These are phyloP conservation scores for Trochalopteron elliotii DNA, from an alignment of 2,113 vertebrate genomes.

Conservation along the genomic window DNA sequence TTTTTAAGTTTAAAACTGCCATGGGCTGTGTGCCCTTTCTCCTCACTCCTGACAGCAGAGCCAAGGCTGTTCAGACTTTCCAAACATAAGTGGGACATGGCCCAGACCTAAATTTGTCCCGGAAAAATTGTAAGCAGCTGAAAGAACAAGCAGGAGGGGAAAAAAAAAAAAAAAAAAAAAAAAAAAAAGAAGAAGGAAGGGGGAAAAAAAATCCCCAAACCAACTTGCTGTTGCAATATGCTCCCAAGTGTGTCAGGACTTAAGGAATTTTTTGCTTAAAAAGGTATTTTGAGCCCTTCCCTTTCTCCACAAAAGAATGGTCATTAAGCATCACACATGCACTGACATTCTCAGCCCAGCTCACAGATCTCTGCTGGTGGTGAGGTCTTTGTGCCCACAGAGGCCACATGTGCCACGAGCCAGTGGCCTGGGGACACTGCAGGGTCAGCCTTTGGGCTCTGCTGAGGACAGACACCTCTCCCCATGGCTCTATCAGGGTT, in stretches of 20 bases:
- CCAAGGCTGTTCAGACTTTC: slow-evolving; percentile 45
- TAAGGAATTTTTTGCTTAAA: fast-evolving
- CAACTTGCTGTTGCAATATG: background rate
- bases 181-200: background rate
- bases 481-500: fast-evolving
- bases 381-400: fast-evolving
- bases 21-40: background rate
- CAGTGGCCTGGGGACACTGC: background rate
- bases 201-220: background rate
- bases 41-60: fast-evolving
- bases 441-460: fast-evolving
- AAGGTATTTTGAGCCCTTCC: fast-evolving
- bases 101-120: slow-evolving; percentile 13
- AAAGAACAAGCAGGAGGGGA: background rate
- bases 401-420: fast-evolving
- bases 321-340: fast-evolving
- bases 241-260: background rate
- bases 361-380: fast-evolving
- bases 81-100: background rate
- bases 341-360: background rate
- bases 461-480: background rate
- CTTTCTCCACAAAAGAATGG: background rate
- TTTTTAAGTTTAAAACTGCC: background rate
- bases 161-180: no score
- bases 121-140: background rate